phyloP scores from a whole-genome alignment of 2,888 invertebrate species.

The Adineta ricciae region DNA sequence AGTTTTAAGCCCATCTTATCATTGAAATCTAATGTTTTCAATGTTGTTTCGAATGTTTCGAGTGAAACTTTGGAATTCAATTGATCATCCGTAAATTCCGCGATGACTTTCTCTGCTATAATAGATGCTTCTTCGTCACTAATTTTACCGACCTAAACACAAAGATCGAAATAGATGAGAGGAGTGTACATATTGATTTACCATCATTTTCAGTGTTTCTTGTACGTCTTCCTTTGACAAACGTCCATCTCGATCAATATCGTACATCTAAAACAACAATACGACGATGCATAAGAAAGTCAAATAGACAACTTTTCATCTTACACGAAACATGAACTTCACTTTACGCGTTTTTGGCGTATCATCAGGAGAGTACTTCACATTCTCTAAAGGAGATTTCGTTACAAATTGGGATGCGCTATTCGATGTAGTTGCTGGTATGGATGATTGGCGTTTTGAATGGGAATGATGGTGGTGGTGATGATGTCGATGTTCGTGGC shows the following conservation, averaged over 20 bases:
- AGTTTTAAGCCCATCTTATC: conserved; percentile 22
- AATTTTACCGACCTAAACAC: neutral
- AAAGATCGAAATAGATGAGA: neutral
- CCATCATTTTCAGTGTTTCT: conserved; percentile 21
- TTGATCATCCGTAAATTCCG: neutral
- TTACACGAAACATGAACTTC: conserved; percentile 16
- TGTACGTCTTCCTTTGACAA: conserved; percentile 7
- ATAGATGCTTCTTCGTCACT: conserved; percentile 19
- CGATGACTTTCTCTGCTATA: conserved; percentile 3
- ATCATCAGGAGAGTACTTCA: neutral
- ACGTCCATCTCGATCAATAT: conserved; percentile 11
- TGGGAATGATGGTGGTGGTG: neutral
- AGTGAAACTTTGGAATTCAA: neutral
- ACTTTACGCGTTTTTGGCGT: neutral
- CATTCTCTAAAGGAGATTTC: neutral
- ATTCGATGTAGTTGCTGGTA: neutral
- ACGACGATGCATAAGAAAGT: neutral
- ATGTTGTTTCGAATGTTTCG: neutral
- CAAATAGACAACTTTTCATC: neutral
- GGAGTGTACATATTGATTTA: neutral
- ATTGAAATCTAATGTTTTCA: neutral
- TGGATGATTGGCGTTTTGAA: neutral
- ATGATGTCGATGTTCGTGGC: neutral
- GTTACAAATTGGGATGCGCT: neutral
- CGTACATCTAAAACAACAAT: neutral